Evolutionary conservation across 2,113 vertebrate genomes (phyloP), one percentile per base, ranked within the genome.

Genomic region (Corythoichthys haematopterus): DNA sequence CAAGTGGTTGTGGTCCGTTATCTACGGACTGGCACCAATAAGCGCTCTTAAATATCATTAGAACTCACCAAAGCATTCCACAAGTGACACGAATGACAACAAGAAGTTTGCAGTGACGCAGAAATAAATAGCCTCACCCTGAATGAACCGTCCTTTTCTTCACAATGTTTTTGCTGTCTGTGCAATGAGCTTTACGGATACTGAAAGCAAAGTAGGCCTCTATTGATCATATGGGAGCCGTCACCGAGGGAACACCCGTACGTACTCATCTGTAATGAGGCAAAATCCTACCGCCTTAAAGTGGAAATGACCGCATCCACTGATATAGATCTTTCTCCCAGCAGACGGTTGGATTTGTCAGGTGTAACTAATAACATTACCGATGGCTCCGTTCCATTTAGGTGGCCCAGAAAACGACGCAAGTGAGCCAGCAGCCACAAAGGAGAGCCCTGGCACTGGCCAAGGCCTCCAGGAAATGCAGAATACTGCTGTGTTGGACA

Each of bases 341-440:
- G 81, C 66, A 48, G 70, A 74, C 52, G 74, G 63, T 82, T 55
- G 66, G 60, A 77, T 62, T 81, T 82, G 75, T 82, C 81, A 80
- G 79, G 77, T 85, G 70, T 77, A 82, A 82, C 79, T 75, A 79
- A 81, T 73, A 68, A 75, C 70, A 71, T 83, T 75, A 79, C 75
- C 53, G 77, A 72, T 78, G 82, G 78, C 76, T 65, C 68, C 47
- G 38, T 51, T 79, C 76, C 70, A 74, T 83, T 83, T 72, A 76
- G 74, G 74, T 81, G 74, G 68, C 72, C 74, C 66, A 72, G 76
- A 72, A 70, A 82, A 68, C 69, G 56, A 43, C 71, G 68, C 76
- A 66, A 65, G 62, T 68, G 76, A 76, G 80, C 80, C 82, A 81
- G 66, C 68, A 58, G 37, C 40, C 66, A 83, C 77, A 81, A 80